phyloP scores from a whole-genome alignment of 2,888 invertebrate genomes.

The Orgyia antiqua region DNA sequence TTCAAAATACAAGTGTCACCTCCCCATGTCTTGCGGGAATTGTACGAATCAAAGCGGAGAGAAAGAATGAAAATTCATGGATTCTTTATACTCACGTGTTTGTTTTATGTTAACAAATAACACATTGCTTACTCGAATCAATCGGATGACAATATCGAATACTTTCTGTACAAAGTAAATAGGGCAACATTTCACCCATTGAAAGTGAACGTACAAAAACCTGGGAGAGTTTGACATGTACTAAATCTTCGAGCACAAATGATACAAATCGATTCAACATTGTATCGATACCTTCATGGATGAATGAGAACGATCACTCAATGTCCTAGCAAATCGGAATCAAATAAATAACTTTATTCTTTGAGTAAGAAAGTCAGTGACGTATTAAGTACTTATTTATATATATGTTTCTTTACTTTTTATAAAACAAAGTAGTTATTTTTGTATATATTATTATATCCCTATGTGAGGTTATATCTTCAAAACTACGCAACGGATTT shows the following conservation, averaged over 20 bases:
- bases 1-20: too few species aligned
- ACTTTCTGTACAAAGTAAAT: background rate
- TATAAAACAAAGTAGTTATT: slow-evolving; percentile 1
- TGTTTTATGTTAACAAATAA: too few species aligned
- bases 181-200: slow-evolving; percentile 8
- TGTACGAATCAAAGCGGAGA: too few species aligned
- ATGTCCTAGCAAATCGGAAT: slow-evolving; percentile 21
- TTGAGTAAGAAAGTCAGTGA: slow-evolving; percentile 33
- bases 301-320: slow-evolving; percentile 29
- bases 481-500: too few species aligned
- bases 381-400: slow-evolving; percentile 14
- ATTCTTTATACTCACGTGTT: too few species aligned
- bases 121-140: background rate
- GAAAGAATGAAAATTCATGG: too few species aligned
- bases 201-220: slow-evolving; percentile 18
- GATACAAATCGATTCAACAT: slow-evolving; percentile 11
- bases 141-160: slow-evolving; percentile 1
- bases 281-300: slow-evolving; percentile 14
- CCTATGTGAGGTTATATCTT: too few species aligned
- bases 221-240: slow-evolving; percentile 18
- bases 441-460: background rate
- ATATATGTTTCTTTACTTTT: slow-evolving; percentile 12
- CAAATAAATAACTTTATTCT: slow-evolving; percentile 31
- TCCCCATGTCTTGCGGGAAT: too few species aligned
- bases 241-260: slow-evolving; percentile 24